A percentile compares a stretch with the other conserved stretches of the same genome.
Evolutionary conservation across 1,140 invertebrate genomes (phyloP).

Genomic region (Pseudomyrmex cubaensis): DNA sequence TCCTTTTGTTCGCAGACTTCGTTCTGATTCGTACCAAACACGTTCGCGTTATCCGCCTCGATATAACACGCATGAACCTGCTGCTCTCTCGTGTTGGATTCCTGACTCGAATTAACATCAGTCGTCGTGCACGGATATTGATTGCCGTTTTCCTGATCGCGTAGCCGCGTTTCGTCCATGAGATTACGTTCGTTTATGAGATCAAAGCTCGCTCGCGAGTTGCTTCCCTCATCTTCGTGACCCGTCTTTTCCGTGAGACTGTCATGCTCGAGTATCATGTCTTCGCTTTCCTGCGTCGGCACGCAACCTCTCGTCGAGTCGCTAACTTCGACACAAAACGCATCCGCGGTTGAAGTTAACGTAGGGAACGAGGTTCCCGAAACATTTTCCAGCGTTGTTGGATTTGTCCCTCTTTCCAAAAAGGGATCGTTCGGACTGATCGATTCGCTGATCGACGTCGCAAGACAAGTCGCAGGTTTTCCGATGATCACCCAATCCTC

Average conservation of each 20-base stretch:
- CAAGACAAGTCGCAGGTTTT: conserved; percentile 76
- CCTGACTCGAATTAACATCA: conserved; percentile 50
- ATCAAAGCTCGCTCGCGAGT: conserved; percentile 27
- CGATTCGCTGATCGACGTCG: conserved; percentile 76
- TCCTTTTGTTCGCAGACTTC: conserved; percentile 64
- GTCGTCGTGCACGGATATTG: conserved; percentile 56
- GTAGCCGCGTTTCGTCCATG: conserved; percentile 1
- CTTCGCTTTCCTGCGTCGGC: conserved; percentile 72
- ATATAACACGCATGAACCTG: conserved; percentile 57
- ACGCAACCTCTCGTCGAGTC: conserved; percentile 78
- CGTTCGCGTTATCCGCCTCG: conserved; percentile 73
- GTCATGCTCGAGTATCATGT: conserved; percentile 70
- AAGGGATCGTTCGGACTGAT: conserved; percentile 77
- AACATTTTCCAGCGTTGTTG: conserved; percentile 77
- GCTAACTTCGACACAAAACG: conserved; percentile 79
- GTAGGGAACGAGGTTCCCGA: conserved; percentile 77
- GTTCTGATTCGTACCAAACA: conserved; percentile 74
- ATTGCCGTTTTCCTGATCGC: conserved; percentile 71
- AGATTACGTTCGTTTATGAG: conserved; percentile 42
- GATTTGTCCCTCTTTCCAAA: conserved; percentile 71
- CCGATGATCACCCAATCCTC: conserved; percentile 80
- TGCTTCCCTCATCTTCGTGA: too few relatives aligned
- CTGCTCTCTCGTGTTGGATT: conserved; percentile 62
- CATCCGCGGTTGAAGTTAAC: conserved; percentile 79
- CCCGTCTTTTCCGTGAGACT: too few relatives aligned